Evolutionary conservation across 2,888 invertebrate species (phyloP).

Genomic region (Thera britannica): DNA sequence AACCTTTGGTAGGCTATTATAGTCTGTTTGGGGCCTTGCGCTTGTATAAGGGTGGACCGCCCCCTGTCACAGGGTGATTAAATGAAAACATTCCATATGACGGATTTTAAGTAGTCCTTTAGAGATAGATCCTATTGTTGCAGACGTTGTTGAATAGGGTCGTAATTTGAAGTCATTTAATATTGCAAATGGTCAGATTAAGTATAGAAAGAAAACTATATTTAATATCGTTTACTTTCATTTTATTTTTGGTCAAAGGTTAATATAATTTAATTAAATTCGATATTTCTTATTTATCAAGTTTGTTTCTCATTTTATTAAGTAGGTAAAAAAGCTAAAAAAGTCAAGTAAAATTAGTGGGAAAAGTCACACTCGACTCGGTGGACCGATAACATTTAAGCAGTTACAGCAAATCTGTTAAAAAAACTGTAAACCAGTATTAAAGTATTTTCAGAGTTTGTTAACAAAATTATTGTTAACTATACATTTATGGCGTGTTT

Average conservation of each 20-base stretch:
- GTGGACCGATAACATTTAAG: too few species aligned
- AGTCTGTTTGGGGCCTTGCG: neutral
- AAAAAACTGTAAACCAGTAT: too few species aligned
- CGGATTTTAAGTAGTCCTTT: conserved; percentile 12
- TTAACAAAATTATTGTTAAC: too few species aligned
- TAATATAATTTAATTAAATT: too few species aligned
- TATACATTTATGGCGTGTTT: too few species aligned
- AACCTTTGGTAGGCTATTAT: neutral
- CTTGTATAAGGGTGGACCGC: conserved; percentile 8
- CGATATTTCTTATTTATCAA: too few species aligned
- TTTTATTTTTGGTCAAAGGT: neutral
- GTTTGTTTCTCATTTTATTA: too few species aligned
- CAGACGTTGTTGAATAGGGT: conserved; percentile 8
- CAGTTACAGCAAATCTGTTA: too few species aligned
- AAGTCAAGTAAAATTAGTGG: too few species aligned
- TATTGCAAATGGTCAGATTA: conserved; percentile 8
- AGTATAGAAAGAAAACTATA: neutral
- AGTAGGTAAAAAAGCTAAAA: too few species aligned
- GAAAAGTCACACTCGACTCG: too few species aligned
- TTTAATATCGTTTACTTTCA: neutral
- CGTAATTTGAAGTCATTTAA: conserved; percentile 7
- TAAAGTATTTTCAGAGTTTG: too few species aligned
- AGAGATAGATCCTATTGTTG: conserved; percentile 3
- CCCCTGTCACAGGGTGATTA: conserved; percentile 30
- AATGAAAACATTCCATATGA: conserved; percentile 26